Evolutionary conservation across 1,140 invertebrate genomes (phyloP).

Genomic region (Fopius arisanus): DNA sequence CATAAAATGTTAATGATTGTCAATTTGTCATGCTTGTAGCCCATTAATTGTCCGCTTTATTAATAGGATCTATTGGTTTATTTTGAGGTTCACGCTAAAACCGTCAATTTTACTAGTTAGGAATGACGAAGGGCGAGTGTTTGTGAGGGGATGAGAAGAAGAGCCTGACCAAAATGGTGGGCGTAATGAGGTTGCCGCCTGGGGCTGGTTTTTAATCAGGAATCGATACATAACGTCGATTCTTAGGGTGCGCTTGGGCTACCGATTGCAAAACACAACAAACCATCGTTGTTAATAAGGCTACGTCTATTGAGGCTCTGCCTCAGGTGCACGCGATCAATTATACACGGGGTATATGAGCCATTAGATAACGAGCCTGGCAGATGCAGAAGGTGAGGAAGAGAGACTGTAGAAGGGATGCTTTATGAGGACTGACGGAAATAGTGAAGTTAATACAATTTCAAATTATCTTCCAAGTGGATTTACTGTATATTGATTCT

Average conservation of each 20-base stretch:
- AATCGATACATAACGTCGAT: conserved; percentile 55
- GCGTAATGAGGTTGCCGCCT: conserved; percentile 58
- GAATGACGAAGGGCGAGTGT: conserved; percentile 19
- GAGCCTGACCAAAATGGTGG: conserved; percentile 18
- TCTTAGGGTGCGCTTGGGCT: conserved; percentile 33
- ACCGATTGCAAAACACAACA: conserved; percentile 47
- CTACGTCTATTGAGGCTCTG: conserved; percentile 47
- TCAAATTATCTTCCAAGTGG: background rate
- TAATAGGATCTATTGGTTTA: background rate
- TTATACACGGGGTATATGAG: conserved; percentile 55
- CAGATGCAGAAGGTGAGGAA: conserved; percentile 47
- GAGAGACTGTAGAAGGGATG: background rate
- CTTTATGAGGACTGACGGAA: conserved; percentile 13
- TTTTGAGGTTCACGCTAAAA: background rate
- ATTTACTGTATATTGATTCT: background rate
- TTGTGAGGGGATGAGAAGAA: background rate
- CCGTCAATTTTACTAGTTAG: conserved; percentile 48
- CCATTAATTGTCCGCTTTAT: background rate
- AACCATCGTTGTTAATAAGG: conserved; percentile 54
- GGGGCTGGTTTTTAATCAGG: conserved; percentile 58
- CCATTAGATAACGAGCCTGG: conserved; percentile 63
- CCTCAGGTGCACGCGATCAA: conserved; percentile 56
- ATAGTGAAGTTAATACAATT: background rate
- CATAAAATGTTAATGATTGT: background rate
- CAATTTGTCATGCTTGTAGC: background rate